Evolutionary conservation across 2,113 vertebrate species (phyloP), one percentile per base, ranked within the genome.

Genomic region (Paramormyrops kingsleyae): DNA sequence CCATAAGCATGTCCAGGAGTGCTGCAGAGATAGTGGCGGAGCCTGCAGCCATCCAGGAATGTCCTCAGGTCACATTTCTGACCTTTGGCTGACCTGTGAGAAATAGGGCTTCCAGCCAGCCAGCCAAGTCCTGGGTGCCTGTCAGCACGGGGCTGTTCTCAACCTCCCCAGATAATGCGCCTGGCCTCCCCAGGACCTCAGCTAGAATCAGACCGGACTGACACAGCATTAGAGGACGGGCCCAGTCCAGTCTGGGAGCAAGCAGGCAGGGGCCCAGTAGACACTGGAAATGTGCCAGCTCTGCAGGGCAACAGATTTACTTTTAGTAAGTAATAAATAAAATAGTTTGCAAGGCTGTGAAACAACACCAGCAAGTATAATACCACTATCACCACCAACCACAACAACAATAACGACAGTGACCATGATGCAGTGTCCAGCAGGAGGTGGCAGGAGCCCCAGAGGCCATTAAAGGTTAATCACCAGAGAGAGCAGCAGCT

Each of bases 51-150:
- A 56, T 31, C 44, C 44, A 49, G 80, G 77, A 89, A 85, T 89
- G 77, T 85, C 15, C 13, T 24, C n/a, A 62, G 80, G 89, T 89
- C 80, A 47, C 47, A 49, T 39, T 89, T 35, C 52, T 89, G 39
- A 46, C 77, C 77, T 52, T 47, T 17, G 17, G n/a, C 8, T 56
- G 88, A 84, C 88, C 88, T 53, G 31, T 15, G 6, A 9, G 27
- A 50, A 10, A 42, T 1, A 12, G 0, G 24, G 9, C 50, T 10
- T 13, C 77, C 80, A 53, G 50, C 47, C 35, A 77, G 35, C 49
- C 12, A 4, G 31, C 49, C 77, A 50, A 9, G 7, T 21, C 83
- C 83, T n/a, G 24, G 39, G 21, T 47, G 8, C 83, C 83, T 47
- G 15, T 84, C 44, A 49, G 44, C 39, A 47, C 1, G 42, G 74